Percentiles rank a stretch among this genome's conserved stretches.
Conservation (phyloP, 2,797 vertebrate species). For the Cuculus canorus region DNA sequence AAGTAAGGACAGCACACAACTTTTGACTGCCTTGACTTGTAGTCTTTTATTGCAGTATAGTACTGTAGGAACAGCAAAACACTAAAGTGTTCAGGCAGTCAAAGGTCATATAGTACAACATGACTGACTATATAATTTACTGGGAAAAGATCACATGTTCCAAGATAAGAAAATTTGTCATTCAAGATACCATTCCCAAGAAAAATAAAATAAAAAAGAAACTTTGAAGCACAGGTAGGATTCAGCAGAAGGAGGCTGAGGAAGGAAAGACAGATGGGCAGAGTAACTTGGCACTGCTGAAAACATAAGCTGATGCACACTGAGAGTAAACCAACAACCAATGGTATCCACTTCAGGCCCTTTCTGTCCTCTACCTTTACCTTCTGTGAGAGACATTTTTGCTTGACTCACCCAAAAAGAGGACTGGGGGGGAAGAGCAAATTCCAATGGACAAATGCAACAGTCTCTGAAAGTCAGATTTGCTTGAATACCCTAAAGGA, state of each 20-base stretch:
- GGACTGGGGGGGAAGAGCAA: not conserved
- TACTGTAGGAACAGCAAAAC: not conserved
- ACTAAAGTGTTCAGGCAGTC: not conserved
- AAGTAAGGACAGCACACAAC: accelerated
- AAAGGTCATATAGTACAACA: not conserved
- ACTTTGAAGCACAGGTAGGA: not conserved
- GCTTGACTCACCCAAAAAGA: not conserved
- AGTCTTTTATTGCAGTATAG: not conserved
- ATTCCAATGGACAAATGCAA: not conserved
- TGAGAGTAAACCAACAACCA: not conserved
- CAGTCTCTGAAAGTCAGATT: not conserved
- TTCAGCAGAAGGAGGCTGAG: not conserved
- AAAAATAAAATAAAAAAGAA: not conserved
- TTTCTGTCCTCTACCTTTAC: not conserved
- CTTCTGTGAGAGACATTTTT: not conserved
- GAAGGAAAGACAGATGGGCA: not conserved
- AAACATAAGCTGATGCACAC: not conserved
- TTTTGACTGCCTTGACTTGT: not conserved
- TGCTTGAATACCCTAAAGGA: not conserved
- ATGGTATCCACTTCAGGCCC: not conserved
- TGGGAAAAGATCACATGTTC: not conserved
- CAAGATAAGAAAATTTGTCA: not conserved
- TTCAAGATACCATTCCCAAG: not conserved
- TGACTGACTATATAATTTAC: not conserved
- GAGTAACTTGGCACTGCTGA: not conserved